Percentiles rank a stretch among this genome's conserved stretches.
Conservation (phyloP, 2,888 invertebrate genomes). For the Hypsopygia costalis region DNA sequence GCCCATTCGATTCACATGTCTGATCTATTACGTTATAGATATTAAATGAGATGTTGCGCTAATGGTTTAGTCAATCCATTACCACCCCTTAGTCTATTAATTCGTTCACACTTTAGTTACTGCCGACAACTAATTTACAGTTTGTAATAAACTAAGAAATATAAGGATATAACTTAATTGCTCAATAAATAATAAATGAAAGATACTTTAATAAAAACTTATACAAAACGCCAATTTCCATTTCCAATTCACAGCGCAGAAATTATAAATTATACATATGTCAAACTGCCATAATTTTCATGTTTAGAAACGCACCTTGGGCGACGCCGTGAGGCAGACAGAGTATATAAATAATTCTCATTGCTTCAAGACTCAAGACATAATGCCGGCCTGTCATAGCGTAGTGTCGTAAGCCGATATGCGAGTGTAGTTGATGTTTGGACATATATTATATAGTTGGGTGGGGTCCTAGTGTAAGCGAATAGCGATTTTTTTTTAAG, state of each 20-base stretch:
- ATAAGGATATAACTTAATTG: too few relatives aligned
- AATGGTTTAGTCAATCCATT: too few relatives aligned
- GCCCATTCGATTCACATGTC: too few relatives aligned
- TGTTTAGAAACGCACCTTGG: conserved; percentile 1
- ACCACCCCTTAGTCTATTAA: too few relatives aligned
- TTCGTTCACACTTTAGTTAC: too few relatives aligned
- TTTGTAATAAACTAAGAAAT: too few relatives aligned
- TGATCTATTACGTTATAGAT: too few relatives aligned
- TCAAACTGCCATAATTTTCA: conserved; percentile 6
- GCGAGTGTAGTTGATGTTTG: conserved; percentile 30
- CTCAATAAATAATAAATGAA: too few relatives aligned
- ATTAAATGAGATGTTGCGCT: too few relatives aligned
- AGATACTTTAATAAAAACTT: too few relatives aligned
- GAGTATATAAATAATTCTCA: conserved; percentile 5
- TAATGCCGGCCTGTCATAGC: conserved; percentile 20
- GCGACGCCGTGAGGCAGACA: conserved; percentile 4
- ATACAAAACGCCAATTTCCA: too few relatives aligned
- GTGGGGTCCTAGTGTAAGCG: conserved; percentile 4
- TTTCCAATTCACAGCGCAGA: not conserved
- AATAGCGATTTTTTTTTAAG: conserved; percentile 11
- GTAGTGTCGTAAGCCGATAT: conserved; percentile 46
- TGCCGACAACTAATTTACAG: too few relatives aligned
- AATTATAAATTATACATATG: not conserved
- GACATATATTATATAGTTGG: conserved; percentile 34
- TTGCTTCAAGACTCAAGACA: conserved; percentile 9